A percentile compares a stretch with the other conserved stretches of the same genome.
phyloP scores from a whole-genome alignment of 2,113 vertebrate genomes.

The Macaca mulatta region DNA sequence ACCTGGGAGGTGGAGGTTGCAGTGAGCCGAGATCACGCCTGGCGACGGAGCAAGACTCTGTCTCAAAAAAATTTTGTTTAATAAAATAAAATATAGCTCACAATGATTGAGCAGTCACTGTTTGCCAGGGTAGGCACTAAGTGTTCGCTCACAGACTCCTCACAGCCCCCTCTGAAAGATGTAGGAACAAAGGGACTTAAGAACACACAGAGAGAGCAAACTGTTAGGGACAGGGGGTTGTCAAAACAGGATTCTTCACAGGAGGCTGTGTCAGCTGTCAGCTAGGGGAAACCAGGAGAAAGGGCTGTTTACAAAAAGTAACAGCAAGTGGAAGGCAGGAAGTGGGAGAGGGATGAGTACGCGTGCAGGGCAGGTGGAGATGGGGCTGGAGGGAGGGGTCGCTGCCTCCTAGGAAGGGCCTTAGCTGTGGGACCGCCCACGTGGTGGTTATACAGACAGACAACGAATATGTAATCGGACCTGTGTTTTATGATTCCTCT shows the following conservation, averaged over 20 bases:
- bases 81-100: background rate
- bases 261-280: too few relatives aligned
- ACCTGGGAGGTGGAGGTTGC: too few relatives aligned
- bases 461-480: background rate
- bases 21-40: too few relatives aligned
- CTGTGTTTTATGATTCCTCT: background rate
- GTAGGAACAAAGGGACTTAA: background rate
- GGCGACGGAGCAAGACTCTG: rapidly evolving
- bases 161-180: background rate
- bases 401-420: background rate
- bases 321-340: background rate
- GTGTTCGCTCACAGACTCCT: background rate
- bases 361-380: background rate
- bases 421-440: background rate
- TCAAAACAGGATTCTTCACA: background rate
- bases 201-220: background rate
- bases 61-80: too few relatives aligned
- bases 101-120: background rate
- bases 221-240: background rate
- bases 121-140: background rate
- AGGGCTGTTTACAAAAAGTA: background rate
- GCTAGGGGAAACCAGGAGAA: background rate
- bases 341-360: background rate
- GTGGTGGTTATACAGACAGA: background rate
- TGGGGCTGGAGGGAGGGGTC: background rate